phyloP scores from a whole-genome alignment of 2,113 vertebrate species.

The Lamprologus ornatipinnis region DNA sequence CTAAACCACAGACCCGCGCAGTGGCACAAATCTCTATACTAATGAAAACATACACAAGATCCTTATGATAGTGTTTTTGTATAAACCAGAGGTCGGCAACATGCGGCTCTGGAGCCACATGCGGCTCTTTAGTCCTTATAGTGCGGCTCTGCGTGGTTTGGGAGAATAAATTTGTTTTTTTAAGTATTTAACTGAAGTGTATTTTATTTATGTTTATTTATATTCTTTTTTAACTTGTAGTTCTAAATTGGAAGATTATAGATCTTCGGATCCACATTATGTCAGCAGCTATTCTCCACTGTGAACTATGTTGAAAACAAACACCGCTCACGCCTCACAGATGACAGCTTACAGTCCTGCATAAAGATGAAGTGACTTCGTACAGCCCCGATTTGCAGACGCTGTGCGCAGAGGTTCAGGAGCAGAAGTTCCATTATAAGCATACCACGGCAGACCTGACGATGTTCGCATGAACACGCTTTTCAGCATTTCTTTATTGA shows the following conservation, averaged over 20 bases:
- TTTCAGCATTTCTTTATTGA: too few species aligned
- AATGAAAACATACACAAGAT: background rate
- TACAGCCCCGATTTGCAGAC: too few species aligned
- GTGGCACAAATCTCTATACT: background rate
- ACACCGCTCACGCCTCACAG: background rate
- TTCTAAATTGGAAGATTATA: background rate
- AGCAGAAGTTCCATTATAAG: too few species aligned
- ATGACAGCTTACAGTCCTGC: background rate
- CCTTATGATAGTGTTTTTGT: background rate
- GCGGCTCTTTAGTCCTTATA: background rate
- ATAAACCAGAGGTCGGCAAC: background rate
- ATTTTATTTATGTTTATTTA: background rate
- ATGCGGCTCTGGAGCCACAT: background rate
- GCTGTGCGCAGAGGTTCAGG: too few species aligned
- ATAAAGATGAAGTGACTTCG: background rate
- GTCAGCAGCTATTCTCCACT: fast-evolving
- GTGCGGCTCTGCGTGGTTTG: background rate
- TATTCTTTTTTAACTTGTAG: background rate
- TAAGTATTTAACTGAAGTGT: background rate
- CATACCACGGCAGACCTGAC: too few species aligned
- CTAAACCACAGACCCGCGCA: background rate
- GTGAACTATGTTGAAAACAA: background rate
- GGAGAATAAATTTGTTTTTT: background rate
- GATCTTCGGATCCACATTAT: background rate
- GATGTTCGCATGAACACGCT: fast-evolving